Conservation (phyloP, 1,140 invertebrate species). For the Aphis gossypii region DNA sequence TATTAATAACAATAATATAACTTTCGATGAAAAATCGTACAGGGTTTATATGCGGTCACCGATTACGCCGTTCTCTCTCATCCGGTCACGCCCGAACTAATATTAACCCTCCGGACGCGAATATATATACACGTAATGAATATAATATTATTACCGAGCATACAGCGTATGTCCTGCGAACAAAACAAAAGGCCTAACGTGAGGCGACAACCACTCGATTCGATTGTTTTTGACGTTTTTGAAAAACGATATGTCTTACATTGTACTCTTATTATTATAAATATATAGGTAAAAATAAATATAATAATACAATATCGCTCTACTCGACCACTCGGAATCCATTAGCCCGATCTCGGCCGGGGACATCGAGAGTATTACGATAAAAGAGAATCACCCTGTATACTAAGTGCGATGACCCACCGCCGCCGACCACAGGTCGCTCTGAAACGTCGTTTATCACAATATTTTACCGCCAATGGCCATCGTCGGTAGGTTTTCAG, state of each 20-base stretch:
- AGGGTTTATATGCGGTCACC: background rate
- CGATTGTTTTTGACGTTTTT: background rate
- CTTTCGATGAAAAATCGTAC: background rate
- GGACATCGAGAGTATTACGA: background rate
- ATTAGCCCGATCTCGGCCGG: background rate
- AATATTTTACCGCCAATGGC: background rate
- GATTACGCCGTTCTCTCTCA: background rate
- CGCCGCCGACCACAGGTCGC: background rate
- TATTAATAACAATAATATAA: background rate
- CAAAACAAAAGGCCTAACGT: background rate
- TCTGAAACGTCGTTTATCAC: background rate
- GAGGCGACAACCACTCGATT: background rate
- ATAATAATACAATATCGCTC: background rate
- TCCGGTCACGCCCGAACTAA: background rate
- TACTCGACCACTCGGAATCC: background rate
- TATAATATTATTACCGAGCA: background rate
- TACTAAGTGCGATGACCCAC: background rate
- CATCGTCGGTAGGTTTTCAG: background rate
- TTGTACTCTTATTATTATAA: background rate
- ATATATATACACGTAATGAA: background rate
- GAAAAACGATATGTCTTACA: background rate
- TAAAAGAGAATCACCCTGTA: background rate
- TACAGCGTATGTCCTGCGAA: background rate
- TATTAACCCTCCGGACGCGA: background rate
- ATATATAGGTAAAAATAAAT: background rate